These are phyloP conservation scores for Silurus meridionalis DNA, from an alignment of 2,113 vertebrate genomes.

Conservation along the genomic window DNA sequence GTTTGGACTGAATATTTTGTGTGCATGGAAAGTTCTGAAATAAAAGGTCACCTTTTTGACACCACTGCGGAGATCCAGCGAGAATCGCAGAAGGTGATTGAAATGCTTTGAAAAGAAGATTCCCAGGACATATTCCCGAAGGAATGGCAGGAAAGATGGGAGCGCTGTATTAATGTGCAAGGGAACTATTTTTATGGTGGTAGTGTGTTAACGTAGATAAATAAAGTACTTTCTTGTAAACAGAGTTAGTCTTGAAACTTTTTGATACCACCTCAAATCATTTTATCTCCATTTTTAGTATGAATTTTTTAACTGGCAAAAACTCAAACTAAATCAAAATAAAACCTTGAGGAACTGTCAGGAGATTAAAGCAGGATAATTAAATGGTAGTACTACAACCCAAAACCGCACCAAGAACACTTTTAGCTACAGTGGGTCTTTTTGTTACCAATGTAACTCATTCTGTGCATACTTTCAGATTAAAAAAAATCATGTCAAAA, in stretches of 20 bases:
- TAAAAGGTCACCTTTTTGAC: not conserved
- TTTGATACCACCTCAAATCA: not conserved
- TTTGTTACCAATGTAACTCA: not conserved
- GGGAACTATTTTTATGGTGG: no score
- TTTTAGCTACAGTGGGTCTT: not conserved
- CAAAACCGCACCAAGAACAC: not conserved
- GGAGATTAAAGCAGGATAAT: slow-evolving; percentile 6
- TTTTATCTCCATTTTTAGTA: not conserved
- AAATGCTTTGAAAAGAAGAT: no score
- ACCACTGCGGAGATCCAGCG: no score
- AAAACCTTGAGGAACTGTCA: not conserved
- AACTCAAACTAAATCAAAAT: not conserved
- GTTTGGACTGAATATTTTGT: not conserved
- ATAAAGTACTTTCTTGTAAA: no score
- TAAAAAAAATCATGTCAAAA: not conserved
- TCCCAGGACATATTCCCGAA: no score
- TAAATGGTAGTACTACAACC: slow-evolving; percentile 7
- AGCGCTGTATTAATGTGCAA: no score
- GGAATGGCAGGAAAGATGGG: no score
- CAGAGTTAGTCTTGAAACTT: no score
- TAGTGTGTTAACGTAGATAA: no score
- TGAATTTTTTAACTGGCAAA: not conserved
- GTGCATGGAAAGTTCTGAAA: not conserved
- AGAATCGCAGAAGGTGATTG: no score
- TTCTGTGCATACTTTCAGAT: not conserved